Conservation (phyloP, 1,140 invertebrate species). For the Lysiphlebus fabarum region DNA sequence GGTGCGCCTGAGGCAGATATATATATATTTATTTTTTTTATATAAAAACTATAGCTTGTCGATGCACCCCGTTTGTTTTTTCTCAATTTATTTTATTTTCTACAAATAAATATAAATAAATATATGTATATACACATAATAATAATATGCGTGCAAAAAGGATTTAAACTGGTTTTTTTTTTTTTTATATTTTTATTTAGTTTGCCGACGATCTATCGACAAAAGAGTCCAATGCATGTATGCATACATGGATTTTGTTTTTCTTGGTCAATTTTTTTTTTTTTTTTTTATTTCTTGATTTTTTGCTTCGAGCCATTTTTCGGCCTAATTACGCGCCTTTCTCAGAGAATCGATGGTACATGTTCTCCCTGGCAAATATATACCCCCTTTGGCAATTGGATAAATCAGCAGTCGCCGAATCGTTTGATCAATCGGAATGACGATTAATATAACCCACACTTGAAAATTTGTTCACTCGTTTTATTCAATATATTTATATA, state of each 20-base stretch:
- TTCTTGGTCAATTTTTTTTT: background rate
- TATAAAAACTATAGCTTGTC: conserved; percentile 7
- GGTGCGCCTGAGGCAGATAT: conserved; percentile 35
- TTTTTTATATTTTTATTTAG: conserved; percentile 6
- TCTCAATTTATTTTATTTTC: conserved; percentile 8
- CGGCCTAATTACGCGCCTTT: conserved; percentile 16
- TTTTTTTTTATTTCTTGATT: background rate
- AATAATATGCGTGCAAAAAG: no score
- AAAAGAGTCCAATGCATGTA: conserved; percentile 3
- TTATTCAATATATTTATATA: no score
- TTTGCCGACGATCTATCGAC: background rate
- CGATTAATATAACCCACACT: conserved; percentile 9
- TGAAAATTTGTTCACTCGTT: background rate
- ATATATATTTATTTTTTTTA: conserved; percentile 17
- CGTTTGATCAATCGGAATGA: conserved; percentile 2
- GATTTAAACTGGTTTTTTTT: conserved; percentile 16
- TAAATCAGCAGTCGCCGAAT: conserved; percentile 13
- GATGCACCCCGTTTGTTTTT: conserved; percentile 8
- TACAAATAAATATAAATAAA: background rate
- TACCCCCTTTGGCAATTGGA: conserved; percentile 11
- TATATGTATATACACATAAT: no score
- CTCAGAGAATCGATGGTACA: background rate
- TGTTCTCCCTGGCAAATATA: conserved; percentile 7
- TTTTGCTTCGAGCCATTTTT: conserved; percentile 8
- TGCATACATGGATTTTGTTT: background rate